Evolutionary conservation across 2,888 invertebrate genomes (phyloP), one percentile per base, ranked within the genome.

Genomic region (Stenurella melanura): DNA sequence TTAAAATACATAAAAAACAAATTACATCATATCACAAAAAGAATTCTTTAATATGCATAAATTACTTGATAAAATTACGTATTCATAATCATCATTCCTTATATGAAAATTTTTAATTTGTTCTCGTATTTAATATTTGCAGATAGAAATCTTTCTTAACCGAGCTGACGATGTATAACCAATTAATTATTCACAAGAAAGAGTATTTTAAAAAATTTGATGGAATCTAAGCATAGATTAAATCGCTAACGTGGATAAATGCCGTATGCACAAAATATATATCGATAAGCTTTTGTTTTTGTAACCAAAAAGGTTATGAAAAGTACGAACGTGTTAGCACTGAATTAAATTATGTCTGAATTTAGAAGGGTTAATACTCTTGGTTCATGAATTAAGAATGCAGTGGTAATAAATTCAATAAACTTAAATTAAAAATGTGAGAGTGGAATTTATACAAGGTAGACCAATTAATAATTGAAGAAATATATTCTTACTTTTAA

Each of bases 211-310:
- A 19, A 42, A 19, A 38, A 18, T 18, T 3, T 19, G 42, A 64
- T 42, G 21, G 19, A 64, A 9, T 42, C 21, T 50, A 38, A 21
- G 19, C 17, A 7, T 19, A 42, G n/a, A 69, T 38, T 57, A 69
- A 56, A 70, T 34, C 21, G 60, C 60, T 70, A 61, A 50, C 70
- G 70, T 61, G 70, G 19, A 21, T n/a, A 60, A 38, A n/a, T 15
- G 42, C 19, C 42, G n/a, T 70, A 64, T 63, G 30, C 9, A 64
- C 38, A 64, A 42, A 64, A 64, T 42, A 26, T 61, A 34, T 15
- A 50, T 21, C 70, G 58, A 57, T 17, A 30, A 61, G 50, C 19
- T 42, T 42, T 15, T 18, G 38, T n/a, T 18, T 57, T 70, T 38
- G 60, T 10, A 42, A 30, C 60, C 50, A 60, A 19, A 69, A 9